phyloP scores from a whole-genome alignment of 2,888 invertebrate genomes.

The Schizotus pectinicornis region DNA sequence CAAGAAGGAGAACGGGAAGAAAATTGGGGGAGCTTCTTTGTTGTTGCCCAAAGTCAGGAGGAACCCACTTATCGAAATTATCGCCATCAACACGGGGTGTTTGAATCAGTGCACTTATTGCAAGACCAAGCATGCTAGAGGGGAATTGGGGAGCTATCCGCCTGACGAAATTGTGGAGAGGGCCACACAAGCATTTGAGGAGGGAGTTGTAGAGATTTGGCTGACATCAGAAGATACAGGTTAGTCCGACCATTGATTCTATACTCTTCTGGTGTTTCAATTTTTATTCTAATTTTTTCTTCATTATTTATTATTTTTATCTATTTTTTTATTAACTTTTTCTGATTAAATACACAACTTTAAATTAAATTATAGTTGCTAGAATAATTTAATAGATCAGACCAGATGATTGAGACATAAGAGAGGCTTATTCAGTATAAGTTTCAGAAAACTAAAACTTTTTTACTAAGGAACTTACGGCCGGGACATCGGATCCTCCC shows the following conservation, averaged over 20 bases:
- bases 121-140: slow-evolving; percentile 97
- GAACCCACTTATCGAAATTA: slow-evolving; percentile 96
- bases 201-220: slow-evolving; percentile 97
- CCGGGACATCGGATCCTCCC: slow-evolving; percentile 85
- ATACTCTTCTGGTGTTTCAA: not conserved
- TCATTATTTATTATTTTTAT: too few species aligned
- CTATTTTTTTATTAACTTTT: too few species aligned
- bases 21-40: slow-evolving; percentile 86
- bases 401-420: too few species aligned
- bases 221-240: slow-evolving; percentile 98
- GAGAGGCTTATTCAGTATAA: too few species aligned
- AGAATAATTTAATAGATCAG: too few species aligned
- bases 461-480: slow-evolving; percentile 79
- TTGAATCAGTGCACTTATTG: slow-evolving; percentile 99
- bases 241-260: slow-evolving; percentile 21
- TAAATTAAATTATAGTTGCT: too few species aligned
- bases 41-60: slow-evolving; percentile 92
- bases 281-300: not conserved
- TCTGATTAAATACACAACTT: too few species aligned
- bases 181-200: slow-evolving; percentile 84
- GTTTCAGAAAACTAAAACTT: not conserved
- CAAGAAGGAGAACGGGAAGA: slow-evolving; percentile 79
- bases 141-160: slow-evolving; percentile 93
- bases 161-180: slow-evolving; percentile 88
- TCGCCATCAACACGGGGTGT: slow-evolving; percentile 95